Evolutionary conservation across 2,888 invertebrate species (phyloP).

Genomic region (Torymus tubicola): DNA sequence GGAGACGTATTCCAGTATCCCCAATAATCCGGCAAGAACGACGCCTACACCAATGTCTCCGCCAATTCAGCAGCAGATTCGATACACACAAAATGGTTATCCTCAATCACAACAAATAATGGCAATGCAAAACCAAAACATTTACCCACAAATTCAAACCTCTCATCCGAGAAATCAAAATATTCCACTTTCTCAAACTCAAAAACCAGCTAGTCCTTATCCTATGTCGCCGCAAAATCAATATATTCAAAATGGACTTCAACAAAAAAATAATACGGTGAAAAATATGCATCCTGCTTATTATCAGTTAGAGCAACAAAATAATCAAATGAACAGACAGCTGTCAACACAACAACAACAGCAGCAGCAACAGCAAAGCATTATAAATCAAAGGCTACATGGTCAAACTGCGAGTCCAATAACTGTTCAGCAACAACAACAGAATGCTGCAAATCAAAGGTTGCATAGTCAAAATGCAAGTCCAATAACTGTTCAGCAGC

Average conservation of each 20-base stretch:
- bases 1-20: slow-evolving; percentile 62
- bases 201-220: slow-evolving; percentile 73
- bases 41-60: slow-evolving; percentile 66
- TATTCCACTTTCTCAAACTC: slow-evolving; percentile 68
- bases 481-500: slow-evolving; percentile 72
- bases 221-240: slow-evolving; percentile 69
- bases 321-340: slow-evolving; percentile 75
- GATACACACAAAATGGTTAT: slow-evolving; percentile 71
- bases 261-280: slow-evolving; percentile 61
- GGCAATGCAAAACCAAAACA: slow-evolving; percentile 50
- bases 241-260: slow-evolving; percentile 70
- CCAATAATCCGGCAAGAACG: slow-evolving; percentile 60
- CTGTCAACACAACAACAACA: slow-evolving; percentile 70
- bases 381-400: slow-evolving; percentile 67
- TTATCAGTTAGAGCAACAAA: slow-evolving; percentile 73
- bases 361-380: slow-evolving; percentile 70
- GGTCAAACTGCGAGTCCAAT: slow-evolving; percentile 72
- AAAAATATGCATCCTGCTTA: slow-evolving; percentile 70
- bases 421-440: slow-evolving; percentile 72
- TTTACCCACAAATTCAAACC: slow-evolving; percentile 69
- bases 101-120: slow-evolving; percentile 51
- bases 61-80: slow-evolving; percentile 69
- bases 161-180: slow-evolving; percentile 69
- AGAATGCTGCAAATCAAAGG: slow-evolving; percentile 66
- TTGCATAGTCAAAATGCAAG: slow-evolving; percentile 69